Evolutionary conservation across 1,140 invertebrate genomes (phyloP), one percentile per base, ranked within the genome.

Genomic region (Aethina tumida): DNA sequence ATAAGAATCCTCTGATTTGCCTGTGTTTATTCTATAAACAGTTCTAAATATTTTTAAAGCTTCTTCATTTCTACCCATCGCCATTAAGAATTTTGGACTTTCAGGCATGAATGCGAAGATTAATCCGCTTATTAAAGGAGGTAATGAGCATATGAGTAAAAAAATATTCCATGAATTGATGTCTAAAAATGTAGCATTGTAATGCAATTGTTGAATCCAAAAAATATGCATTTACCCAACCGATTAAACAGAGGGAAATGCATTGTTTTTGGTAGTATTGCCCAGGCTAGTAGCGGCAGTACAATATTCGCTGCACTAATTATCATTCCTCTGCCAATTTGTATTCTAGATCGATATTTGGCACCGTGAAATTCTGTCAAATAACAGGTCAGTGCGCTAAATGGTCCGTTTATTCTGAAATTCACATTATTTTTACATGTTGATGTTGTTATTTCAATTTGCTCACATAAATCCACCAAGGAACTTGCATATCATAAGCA

Each of bases 31-130:
- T 0, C 52, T 47, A 47, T 73, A 80, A 14, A 81, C 74, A 17
- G 45, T 63, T 19, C 53, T 51, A 35, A 81, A 75, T 2, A 79
- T 62, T 20, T 62, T 38, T 25, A 81, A 50, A 2, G 81, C 78
- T 44, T 81, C 77, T 0, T 73, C 64, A 39, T 77, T 79, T 33
- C 72, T 67, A 33, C 79, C 77, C 46, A 72, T 65, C 0, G 76
- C 74, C 71, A 88, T 79, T 0, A 85, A 60, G 56, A 81, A 87
- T 58, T 85, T 86, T 4, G 84, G 84, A 52, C 81, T 86, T 56
- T 88, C 85, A 1, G 81, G 77, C 17, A 41, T 14, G 21, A 49
- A 49, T 25, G 71, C 63, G 31, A 84, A 70, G 0, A 71, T 59
- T 7, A 74, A 28, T 1, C 71, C 73, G 5, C 76, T 73, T 3